Evolutionary conservation across 1,140 invertebrate species (phyloP), one percentile per base, ranked within the genome.

Genomic region (Drosophila bocqueti): DNA sequence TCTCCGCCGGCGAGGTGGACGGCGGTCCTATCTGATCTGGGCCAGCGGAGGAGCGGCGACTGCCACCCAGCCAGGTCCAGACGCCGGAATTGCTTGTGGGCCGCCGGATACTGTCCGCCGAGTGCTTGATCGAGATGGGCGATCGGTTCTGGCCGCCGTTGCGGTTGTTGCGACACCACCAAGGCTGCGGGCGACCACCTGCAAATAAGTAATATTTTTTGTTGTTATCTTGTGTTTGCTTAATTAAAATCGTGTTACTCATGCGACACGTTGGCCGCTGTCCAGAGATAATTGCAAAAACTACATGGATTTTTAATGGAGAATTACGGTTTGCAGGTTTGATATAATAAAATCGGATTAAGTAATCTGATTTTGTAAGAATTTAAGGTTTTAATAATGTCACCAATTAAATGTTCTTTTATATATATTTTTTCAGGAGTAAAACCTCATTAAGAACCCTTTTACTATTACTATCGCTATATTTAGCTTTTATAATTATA

Each of bases 1-100:
- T 96, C 87, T 95, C 95, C 13, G 94, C 95, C 3, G 94, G 95
- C 31, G 92, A 92, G 13, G 92, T 93, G 10, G 92, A 91, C 5
- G 92, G 92, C 60, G 93, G 91, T 6, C 92, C 92, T 42, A 94
- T 92, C 67, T 94, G 87, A 75, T 94, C 94, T 1, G 93, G 91
- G 4, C 93, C 85, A 31, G 91, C 90, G 7, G 89, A 91, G 1
- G 93, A 93, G 57, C 95, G 93, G 13, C 95, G 93, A 63, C 95
- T 93, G 15, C 94, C 94, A 26, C 95, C 94, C 42, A 95, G 77
- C 95, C 95, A 96, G 11, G 95, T 95, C 95, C 95, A 96, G 9
- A 95, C 95, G 40, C 93, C 95, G 93, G 93, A 94, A 92, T 93
- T 94, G 92, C 89, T 95, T 81, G 94, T 95, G 93, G 93, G 94